Conservation (phyloP, 1,140 invertebrate genomes). For the Brachystomella parvula region DNA sequence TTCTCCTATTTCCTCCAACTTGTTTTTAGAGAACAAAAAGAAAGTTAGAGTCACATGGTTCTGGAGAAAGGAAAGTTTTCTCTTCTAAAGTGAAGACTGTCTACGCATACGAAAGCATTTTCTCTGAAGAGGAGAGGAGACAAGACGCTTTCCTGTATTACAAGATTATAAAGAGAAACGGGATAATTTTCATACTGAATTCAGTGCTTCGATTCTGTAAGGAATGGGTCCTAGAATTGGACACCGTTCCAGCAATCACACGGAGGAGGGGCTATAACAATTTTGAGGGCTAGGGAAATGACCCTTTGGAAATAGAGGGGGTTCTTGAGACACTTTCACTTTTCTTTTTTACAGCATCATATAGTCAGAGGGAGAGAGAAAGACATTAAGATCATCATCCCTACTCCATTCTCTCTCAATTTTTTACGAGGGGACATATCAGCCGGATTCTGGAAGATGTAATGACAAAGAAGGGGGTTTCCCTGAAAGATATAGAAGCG, state of each 20-base stretch:
- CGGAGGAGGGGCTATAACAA: slow-evolving; percentile 31
- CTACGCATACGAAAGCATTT: slow-evolving; percentile 1
- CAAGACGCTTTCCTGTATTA: background rate
- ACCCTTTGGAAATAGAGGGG: slow-evolving; percentile 22
- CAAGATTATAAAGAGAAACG: slow-evolving; percentile 8
- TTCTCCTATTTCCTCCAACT: background rate
- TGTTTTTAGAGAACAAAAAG: background rate
- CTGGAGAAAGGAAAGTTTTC: background rate
- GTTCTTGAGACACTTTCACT: background rate
- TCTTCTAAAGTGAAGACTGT: background rate
- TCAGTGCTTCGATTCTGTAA: slow-evolving; percentile 23
- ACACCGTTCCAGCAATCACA: slow-evolving; percentile 13
- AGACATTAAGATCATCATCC: background rate
- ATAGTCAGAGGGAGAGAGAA: background rate
- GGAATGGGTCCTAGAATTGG: slow-evolving; percentile 3
- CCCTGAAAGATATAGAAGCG: background rate
- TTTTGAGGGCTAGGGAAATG: slow-evolving; percentile 24
- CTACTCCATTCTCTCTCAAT: background rate
- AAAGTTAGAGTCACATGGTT: background rate
- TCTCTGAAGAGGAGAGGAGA: background rate
- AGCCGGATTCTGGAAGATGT: slow-evolving; percentile 8
- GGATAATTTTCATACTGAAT: slow-evolving; percentile 24
- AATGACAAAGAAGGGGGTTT: background rate
- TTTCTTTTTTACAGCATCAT: slow-evolving; percentile 9
- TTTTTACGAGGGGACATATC: slow-evolving; percentile 27